Evolutionary conservation across 2,888 invertebrate genomes (phyloP).

Genomic region (Drosophila mettleri): DNA sequence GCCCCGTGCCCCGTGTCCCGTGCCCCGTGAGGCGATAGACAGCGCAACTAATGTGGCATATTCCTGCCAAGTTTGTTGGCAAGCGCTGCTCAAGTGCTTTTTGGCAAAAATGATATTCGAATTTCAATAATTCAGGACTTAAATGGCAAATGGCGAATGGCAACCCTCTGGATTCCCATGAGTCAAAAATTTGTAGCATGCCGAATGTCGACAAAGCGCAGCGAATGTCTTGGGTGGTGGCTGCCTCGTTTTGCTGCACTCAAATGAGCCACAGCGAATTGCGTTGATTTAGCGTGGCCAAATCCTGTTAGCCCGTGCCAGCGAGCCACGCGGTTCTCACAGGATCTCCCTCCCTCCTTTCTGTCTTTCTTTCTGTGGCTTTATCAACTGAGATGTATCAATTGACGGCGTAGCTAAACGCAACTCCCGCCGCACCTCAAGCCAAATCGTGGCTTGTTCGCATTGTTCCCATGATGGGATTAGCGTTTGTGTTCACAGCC

Average conservation of each 20-base stretch:
- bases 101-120: constrained; percentile 74
- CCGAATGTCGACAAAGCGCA: constrained; percentile 84
- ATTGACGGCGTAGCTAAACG: constrained; percentile 72
- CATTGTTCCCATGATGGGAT: constrained; percentile 81
- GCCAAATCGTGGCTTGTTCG: constrained; percentile 34
- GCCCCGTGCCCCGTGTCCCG: not conserved
- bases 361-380: constrained; percentile 22
- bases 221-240: constrained; percentile 81
- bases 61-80: constrained; percentile 23
- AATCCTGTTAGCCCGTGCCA: constrained; percentile 80
- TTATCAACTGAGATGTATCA: constrained; percentile 75
- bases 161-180: constrained; percentile 69
- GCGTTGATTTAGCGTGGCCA: constrained; percentile 82
- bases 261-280: constrained; percentile 83
- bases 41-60: constrained; percentile 59
- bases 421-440: constrained; percentile 19
- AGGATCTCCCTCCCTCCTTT: constrained; percentile 44
- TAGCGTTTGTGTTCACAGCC: constrained; percentile 73
- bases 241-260: constrained; percentile 65
- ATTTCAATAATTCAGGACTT: constrained; percentile 75
- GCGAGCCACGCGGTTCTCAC: constrained; percentile 69
- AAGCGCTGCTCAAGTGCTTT: constrained; percentile 61
- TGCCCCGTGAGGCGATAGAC: constrained; percentile 31
- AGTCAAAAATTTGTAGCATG: constrained; percentile 73
- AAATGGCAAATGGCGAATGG: constrained; percentile 29